Conservation (phyloP, 2,113 vertebrate species). For the Capra hircus region DNA sequence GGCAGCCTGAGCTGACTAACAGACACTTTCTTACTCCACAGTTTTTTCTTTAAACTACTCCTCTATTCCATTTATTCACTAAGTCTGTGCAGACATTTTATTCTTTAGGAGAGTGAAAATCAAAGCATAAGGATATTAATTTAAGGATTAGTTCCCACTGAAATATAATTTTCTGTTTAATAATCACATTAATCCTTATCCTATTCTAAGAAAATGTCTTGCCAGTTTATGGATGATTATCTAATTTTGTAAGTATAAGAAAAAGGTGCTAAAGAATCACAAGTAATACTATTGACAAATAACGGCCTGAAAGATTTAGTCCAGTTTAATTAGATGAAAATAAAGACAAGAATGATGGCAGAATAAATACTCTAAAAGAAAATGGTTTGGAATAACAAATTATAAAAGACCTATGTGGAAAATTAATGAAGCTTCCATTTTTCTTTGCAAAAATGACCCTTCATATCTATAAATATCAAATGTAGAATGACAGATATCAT, state of each 20-base stretch:
- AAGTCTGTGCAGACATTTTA: not conserved
- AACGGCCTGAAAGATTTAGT: not conserved
- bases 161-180: not conserved
- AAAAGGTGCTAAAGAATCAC: not conserved
- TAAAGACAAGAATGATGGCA: not conserved
- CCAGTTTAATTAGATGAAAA: constrained; percentile 13
- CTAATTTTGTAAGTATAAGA: not conserved
- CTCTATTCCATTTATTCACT: not conserved
- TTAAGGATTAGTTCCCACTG: not conserved
- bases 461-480: not conserved
- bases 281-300: not conserved
- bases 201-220: not conserved
- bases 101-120: not conserved
- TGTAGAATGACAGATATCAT: not conserved
- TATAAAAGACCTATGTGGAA: not conserved
- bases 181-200: not conserved
- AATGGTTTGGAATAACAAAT: not conserved
- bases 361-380: not conserved
- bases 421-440: not conserved
- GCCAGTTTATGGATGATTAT: not conserved
- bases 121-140: not conserved
- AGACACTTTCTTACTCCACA: not conserved
- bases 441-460: not conserved
- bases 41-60: not conserved
- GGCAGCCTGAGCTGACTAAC: not conserved